These are phyloP conservation scores for Brachylomia viminalis DNA, from an alignment of 2,888 invertebrate species.

Conservation along the genomic window DNA sequence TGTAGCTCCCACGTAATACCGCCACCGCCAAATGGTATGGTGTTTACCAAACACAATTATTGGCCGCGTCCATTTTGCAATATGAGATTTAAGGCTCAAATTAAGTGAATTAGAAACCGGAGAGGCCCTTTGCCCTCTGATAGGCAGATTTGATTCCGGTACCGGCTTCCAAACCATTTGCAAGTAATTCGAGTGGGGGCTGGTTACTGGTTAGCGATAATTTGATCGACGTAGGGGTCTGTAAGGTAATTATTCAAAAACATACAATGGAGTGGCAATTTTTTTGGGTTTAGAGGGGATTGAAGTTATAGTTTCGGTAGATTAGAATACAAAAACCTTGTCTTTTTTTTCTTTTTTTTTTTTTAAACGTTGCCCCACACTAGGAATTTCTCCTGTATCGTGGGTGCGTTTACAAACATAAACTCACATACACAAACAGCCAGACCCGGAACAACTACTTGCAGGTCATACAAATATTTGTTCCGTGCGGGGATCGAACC, in stretches of 20 bases:
- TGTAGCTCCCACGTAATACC: conserved; percentile 14
- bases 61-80: conserved; percentile 86
- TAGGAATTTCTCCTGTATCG: too few species aligned
- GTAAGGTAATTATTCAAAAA: conserved; percentile 40
- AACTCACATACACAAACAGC: too few species aligned
- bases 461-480: too few species aligned
- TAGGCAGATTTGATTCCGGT: conserved; percentile 61
- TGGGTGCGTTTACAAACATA: too few species aligned
- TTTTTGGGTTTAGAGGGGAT: neutral
- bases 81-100: conserved; percentile 89
- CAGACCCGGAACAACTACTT: too few species aligned
- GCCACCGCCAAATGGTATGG: conserved; percentile 64
- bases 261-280: conserved; percentile 23
- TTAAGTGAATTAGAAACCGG: conserved; percentile 88
- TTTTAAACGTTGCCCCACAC: too few species aligned
- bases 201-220: conserved; percentile 52
- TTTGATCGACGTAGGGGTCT: conserved; percentile 50
- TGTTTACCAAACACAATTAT: conserved; percentile 89
- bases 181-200: conserved; percentile 59
- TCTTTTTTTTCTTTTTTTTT: too few species aligned
- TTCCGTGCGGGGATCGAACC: too few species aligned
- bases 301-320: too few species aligned
- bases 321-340: too few species aligned
- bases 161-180: conserved; percentile 62
- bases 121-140: conserved; percentile 71